Base-by-base conservation (phyloP, 2,888 invertebrate species). In the Empis livida region DNA sequence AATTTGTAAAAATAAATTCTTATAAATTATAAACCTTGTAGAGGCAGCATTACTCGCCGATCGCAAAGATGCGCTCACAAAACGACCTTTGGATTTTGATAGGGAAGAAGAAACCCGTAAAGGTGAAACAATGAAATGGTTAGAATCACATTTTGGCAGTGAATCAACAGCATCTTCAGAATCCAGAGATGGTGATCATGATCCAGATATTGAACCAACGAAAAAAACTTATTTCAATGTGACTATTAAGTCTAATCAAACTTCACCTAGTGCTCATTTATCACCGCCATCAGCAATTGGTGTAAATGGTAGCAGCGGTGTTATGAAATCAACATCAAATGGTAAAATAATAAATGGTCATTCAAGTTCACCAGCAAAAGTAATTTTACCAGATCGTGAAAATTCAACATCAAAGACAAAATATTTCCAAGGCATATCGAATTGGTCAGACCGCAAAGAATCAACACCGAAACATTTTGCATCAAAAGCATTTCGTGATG, bases 121-220 rank as follows among this genome's bases (percentile, higher is more conserved):
- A 67, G 82, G 84, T 54, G 90, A 91, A 71, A 91, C 90, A 0
- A 88, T 86, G 53, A 89, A 89, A 70, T 91, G 91, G 91, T 73
- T 91, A 46, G 90, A 90, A 61, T 84, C 85, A 60, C 91, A 92
- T 65, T 91, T 92, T 62, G 91, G 91, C 44, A 87, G 86, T 63
- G 88, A 88, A 53, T 87, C 87, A 2, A 77, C 81, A 13, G 84
- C 85, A 1, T 86, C 87, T 1, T 84, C 84, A 11, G 68, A 67
- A 43, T 68, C 68, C 0, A 62, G 65, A 6, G 68, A 69, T 38
- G 67, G 80, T 10, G 65, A 64, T 40, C 57, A 56, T n/a, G 63
- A 62, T 30, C 77, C 78, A 53, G 80, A 80, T 54, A 79, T 74
- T 59, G 80, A 72, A 54, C 79, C 76, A 54, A 76, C 78, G 10